These are phyloP conservation scores for Erebia ligea DNA, from an alignment of 2,888 invertebrate species.

Conservation along the genomic window DNA sequence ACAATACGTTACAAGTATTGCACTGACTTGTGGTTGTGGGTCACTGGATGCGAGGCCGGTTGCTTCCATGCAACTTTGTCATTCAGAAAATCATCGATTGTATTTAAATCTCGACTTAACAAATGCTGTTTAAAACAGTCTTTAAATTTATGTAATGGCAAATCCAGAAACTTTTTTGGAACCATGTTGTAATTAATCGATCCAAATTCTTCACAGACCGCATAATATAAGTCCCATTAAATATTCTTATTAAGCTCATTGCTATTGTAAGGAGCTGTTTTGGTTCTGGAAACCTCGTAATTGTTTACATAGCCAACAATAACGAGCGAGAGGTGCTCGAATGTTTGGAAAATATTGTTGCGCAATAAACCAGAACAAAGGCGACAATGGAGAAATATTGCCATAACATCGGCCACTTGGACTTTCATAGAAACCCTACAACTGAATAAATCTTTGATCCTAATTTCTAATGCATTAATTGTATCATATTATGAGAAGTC, in stretches of 20 bases:
- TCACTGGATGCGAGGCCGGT: no score
- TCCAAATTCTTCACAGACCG: neutral
- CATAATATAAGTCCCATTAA: neutral
- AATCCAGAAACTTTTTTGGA: no score
- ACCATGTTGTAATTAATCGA: neutral
- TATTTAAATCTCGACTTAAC: no score
- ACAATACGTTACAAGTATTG: no score
- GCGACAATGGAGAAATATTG: conserved; percentile 62
- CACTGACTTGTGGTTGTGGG: no score
- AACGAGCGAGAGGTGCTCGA: conserved; percentile 64
- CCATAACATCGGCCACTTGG: conserved; percentile 65
- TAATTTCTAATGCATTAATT: neutral
- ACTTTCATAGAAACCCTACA: conserved; percentile 16
- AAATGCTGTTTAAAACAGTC: no score
- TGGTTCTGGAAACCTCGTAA: conserved; percentile 23
- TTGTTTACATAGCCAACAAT: conserved; percentile 65
- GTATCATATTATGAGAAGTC: no score
- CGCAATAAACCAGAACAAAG: conserved; percentile 75
- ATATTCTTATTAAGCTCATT: conserved; percentile 9
- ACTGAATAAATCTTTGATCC: neutral
- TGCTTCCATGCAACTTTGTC: no score
- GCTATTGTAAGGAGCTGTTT: conserved; percentile 22
- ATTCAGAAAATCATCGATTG: no score
- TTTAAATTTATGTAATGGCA: no score
- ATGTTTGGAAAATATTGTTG: conserved; percentile 76